phyloP scores from a whole-genome alignment of 1,140 invertebrate genomes.

The Musca domestica region DNA sequence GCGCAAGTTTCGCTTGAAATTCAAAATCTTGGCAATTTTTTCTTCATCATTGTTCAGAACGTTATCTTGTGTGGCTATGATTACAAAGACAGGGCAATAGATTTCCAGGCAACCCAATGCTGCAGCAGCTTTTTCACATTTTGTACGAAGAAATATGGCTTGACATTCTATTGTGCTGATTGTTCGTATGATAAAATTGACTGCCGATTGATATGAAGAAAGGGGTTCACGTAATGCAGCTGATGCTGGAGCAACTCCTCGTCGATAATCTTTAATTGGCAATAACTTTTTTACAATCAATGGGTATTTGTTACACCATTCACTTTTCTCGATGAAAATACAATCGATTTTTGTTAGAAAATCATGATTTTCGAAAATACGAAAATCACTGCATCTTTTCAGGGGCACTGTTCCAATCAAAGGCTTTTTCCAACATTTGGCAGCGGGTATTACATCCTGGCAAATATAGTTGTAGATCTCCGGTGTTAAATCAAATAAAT shows the following conservation, averaged over 20 bases:
- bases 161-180: slow-evolving; percentile 49
- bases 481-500: slow-evolving; percentile 40
- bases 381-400: slow-evolving; percentile 48
- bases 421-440: slow-evolving; percentile 40
- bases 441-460: slow-evolving; percentile 45
- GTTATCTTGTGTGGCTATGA: slow-evolving; percentile 34
- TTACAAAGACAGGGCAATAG: slow-evolving; percentile 47
- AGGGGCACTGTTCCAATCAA: slow-evolving; percentile 47
- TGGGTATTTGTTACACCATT: slow-evolving; percentile 49
- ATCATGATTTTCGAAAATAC: slow-evolving; percentile 44
- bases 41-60: slow-evolving; percentile 27
- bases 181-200: slow-evolving; percentile 49
- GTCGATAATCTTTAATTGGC: slow-evolving; percentile 41
- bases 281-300: slow-evolving; percentile 49
- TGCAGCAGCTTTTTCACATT: slow-evolving; percentile 40
- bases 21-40: slow-evolving; percentile 35
- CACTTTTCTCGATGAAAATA: slow-evolving; percentile 50
- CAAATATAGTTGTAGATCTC: slow-evolving; percentile 44
- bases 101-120: slow-evolving; percentile 41
- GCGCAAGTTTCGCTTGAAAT: slow-evolving; percentile 41
- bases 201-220: slow-evolving; percentile 40
- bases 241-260: slow-evolving; percentile 36
- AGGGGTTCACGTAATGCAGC: slow-evolving; percentile 38
- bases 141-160: slow-evolving; percentile 41
- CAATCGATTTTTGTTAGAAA: slow-evolving; percentile 45